These are phyloP conservation scores for Drosophila multiciliata DNA, from an alignment of 2,888 invertebrate genomes.

Conservation along the genomic window DNA sequence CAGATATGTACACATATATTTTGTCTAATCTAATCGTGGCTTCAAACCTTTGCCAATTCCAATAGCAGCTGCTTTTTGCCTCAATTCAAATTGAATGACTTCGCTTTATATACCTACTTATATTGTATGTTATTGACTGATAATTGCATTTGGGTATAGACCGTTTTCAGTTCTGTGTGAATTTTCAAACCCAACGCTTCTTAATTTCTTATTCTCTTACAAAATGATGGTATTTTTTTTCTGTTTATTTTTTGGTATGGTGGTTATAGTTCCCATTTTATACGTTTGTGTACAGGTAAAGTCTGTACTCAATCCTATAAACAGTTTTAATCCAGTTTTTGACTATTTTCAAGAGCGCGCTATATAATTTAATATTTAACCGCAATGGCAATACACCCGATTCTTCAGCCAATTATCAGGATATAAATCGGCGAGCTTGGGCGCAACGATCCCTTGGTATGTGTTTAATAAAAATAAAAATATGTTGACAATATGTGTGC, in stretches of 20 bases:
- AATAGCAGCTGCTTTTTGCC: constrained; percentile 1
- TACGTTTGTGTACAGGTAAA: constrained; percentile 69
- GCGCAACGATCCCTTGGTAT: constrained; percentile 36
- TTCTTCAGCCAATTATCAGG: constrained; percentile 5
- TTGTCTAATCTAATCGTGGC: constrained; percentile 30
- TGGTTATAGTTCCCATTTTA: constrained; percentile 63
- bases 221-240: constrained; percentile 60
- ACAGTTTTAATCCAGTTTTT: not conserved
- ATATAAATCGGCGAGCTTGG: constrained; percentile 11
- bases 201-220: not conserved
- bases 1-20: not conserved
- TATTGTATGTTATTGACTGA: constrained; percentile 19
- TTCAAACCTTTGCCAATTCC: constrained; percentile 18
- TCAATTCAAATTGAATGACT: constrained; percentile 14
- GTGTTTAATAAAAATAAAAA: constrained; percentile 16
- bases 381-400: constrained; percentile 37
- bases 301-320: not conserved
- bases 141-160: constrained; percentile 1
- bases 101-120: constrained; percentile 1
- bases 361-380: constrained; percentile 41
- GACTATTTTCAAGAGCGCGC: constrained; percentile 51
- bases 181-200: constrained; percentile 18
- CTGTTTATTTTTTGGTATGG: constrained; percentile 48
- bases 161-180: constrained; percentile 21
- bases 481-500: constrained; percentile 8